These are phyloP conservation scores for Bovichtus diacanthus DNA, from an alignment of 2,797 vertebrate species.

Conservation along the genomic window DNA sequence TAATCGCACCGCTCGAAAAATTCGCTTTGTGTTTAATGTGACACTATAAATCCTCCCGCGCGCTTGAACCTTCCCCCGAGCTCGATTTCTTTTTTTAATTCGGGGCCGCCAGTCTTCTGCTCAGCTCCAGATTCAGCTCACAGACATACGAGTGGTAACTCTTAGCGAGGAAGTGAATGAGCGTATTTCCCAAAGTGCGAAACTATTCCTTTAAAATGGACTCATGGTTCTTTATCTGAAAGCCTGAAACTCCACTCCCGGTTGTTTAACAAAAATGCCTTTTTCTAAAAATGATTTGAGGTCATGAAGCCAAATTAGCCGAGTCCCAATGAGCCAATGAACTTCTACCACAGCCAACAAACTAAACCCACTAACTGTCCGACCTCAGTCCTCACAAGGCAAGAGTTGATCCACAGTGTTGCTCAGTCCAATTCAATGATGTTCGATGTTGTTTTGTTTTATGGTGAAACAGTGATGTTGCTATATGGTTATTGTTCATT, in stretches of 20 bases:
- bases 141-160: neutral
- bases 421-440: conserved; percentile 64
- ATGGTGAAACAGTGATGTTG: conserved; percentile 74
- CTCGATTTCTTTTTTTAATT: no score
- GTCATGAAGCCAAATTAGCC: conserved; percentile 54
- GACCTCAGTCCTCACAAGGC: conserved; percentile 37
- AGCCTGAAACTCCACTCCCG: conserved; percentile 24
- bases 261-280: conserved; percentile 31
- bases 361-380: conserved; percentile 38
- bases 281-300: conserved; percentile 30
- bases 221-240: conserved; percentile 60
- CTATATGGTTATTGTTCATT: conserved; percentile 64
- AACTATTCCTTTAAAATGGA: conserved; percentile 47
- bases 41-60: no score
- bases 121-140: neutral
- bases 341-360: conserved; percentile 44
- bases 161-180: neutral
- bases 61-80: no score
- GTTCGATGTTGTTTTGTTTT: conserved; percentile 75
- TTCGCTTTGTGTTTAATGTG: no score
- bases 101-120: neutral
- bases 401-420: conserved; percentile 59
- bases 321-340: conserved; percentile 49
- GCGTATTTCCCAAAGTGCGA: conserved; percentile 27
- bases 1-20: no score